These are phyloP conservation scores for Podocnemis expansa DNA, from an alignment of 2,113 vertebrate genomes.

Conservation along the genomic window DNA sequence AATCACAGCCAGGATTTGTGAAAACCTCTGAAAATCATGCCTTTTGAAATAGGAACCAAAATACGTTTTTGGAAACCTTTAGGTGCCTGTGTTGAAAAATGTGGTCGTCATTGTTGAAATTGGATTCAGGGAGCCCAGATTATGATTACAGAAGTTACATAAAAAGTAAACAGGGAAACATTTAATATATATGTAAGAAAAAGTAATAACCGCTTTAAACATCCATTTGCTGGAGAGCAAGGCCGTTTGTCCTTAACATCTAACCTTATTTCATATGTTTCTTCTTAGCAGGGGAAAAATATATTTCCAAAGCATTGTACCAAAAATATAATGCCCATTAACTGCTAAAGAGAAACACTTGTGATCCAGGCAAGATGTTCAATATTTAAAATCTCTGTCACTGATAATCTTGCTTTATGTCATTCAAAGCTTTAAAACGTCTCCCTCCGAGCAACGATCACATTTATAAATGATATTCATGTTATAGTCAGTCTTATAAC, in stretches of 20 bases:
- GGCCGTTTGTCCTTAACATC: not conserved
- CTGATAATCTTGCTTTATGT: constrained; percentile 43
- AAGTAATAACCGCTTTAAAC: not conserved
- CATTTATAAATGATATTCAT: constrained; percentile 49
- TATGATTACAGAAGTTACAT: not conserved
- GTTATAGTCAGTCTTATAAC: constrained; percentile 43
- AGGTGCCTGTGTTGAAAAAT: not conserved
- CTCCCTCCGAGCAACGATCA: constrained; percentile 35
- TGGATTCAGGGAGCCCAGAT: constrained; percentile 9
- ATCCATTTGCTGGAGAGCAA: not conserved
- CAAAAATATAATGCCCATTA: constrained; percentile 29
- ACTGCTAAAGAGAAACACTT: constrained; percentile 6
- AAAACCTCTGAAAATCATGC: not conserved
- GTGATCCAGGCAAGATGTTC: not conserved
- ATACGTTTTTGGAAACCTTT: not conserved
- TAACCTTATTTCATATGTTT: not conserved
- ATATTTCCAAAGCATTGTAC: not conserved
- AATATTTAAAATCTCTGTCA: constrained; percentile 58
- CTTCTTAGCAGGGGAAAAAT: not conserved
- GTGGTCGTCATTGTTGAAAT: constrained; percentile 35
- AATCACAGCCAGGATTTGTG: not conserved
- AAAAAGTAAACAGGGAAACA: constrained; percentile 20
- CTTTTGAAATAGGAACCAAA: not conserved
- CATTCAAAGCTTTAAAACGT: constrained; percentile 39
- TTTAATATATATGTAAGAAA: constrained; percentile 18